These are phyloP conservation scores for Oscheius sp. DNA, from an alignment of 2,888 invertebrate species.

Conservation along the genomic window DNA sequence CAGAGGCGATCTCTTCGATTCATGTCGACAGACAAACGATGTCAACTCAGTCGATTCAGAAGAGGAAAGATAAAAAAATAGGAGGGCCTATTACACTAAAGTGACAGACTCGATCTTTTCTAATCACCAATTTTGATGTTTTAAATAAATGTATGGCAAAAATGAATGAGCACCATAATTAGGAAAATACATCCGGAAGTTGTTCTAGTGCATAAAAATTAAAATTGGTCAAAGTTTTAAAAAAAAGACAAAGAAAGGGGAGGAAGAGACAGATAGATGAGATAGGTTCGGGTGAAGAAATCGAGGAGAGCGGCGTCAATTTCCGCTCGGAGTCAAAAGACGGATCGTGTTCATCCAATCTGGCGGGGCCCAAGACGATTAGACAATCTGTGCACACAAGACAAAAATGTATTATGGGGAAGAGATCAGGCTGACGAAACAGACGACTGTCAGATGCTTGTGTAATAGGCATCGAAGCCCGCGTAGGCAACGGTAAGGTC, in stretches of 20 bases:
- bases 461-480: conserved; percentile 23
- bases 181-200: too few species aligned
- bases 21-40: too few species aligned
- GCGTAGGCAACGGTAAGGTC: conserved; percentile 22
- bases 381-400: conserved; percentile 32
- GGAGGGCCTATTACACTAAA: too few species aligned
- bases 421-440: not conserved
- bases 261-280: conserved; percentile 7
- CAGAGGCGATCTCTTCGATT: too few species aligned
- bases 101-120: too few species aligned
- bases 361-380: conserved; percentile 22
- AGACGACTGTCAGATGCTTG: not conserved
- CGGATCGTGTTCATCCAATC: conserved; percentile 39
- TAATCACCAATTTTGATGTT: too few species aligned
- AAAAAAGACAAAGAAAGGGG: not conserved
- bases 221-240: too few species aligned
- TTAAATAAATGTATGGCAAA: too few species aligned
- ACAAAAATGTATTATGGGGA: conserved; percentile 8
- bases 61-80: too few species aligned
- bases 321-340: conserved; percentile 33
- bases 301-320: conserved; percentile 33
- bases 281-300: conserved; percentile 8
- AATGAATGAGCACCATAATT: too few species aligned
- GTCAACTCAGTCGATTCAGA: too few species aligned
- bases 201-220: too few species aligned